These are phyloP conservation scores for Pristionchus japonicus DNA, from an alignment of 2,888 invertebrate genomes.

Conservation along the genomic window DNA sequence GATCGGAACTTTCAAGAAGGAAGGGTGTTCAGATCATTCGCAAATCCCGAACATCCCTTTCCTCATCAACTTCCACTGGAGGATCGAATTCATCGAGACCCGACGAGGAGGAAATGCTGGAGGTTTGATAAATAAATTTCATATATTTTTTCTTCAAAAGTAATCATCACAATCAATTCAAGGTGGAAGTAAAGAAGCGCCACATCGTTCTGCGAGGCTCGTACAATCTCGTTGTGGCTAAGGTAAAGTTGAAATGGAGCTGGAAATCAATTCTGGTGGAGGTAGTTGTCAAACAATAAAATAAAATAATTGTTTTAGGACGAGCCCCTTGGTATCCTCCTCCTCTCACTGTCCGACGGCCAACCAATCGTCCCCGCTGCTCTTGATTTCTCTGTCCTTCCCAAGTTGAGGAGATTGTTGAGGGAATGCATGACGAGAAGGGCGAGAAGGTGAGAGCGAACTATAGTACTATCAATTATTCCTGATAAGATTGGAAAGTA, in stretches of 20 bases:
- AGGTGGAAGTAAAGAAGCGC: conserved; percentile 33
- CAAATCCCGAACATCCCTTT: not conserved
- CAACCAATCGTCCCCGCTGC: conserved; percentile 42
- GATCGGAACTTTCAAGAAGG: not conserved
- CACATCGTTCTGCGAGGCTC: conserved; percentile 38
- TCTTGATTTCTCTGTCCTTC: conserved; percentile 45
- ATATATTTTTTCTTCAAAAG: not conserved
- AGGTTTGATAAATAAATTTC: not conserved
- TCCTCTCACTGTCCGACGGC: conserved; percentile 37
- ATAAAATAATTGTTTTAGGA: not conserved
- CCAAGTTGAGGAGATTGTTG: conserved; percentile 25
- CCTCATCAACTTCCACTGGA: not conserved
- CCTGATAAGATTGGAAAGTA: not conserved
- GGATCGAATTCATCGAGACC: conserved; percentile 9
- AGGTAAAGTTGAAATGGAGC: too few relatives aligned
- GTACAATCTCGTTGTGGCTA: conserved; percentile 40
- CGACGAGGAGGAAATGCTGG: conserved; percentile 40
- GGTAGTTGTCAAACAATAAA: not conserved
- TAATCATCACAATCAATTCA: not conserved
- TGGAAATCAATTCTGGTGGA: not conserved
- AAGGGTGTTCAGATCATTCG: not conserved
- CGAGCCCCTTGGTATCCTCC: conserved; percentile 36
- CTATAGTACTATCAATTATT: not conserved
- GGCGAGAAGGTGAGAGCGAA: conserved; percentile 14
- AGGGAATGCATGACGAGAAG: conserved; percentile 10